Conservation (phyloP, 2,797 vertebrate genomes). For the Cygnus olor region DNA sequence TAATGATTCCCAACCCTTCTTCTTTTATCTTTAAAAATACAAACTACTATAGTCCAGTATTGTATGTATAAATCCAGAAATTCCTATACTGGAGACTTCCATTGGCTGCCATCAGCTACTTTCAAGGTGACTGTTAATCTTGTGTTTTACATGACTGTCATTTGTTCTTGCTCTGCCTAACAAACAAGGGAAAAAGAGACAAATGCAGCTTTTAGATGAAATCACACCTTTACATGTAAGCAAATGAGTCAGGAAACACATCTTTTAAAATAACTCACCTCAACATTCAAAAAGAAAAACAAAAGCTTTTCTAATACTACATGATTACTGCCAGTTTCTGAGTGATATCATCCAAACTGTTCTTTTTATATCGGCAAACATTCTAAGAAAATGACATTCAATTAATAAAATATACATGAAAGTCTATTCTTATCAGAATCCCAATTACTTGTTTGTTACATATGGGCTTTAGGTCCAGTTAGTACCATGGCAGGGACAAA, state of each 20-base stretch:
- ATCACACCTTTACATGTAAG: not conserved
- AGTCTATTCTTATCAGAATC: not conserved
- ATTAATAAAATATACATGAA: not conserved
- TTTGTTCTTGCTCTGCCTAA: not conserved
- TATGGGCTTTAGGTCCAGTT: not conserved
- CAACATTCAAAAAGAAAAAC: not conserved
- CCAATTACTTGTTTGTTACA: not conserved
- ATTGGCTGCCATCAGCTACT: not conserved
- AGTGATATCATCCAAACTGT: not conserved
- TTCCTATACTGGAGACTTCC: not conserved
- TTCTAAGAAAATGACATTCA: not conserved
- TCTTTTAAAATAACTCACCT: not conserved
- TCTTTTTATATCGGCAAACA: not conserved
- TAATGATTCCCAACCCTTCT: not conserved
- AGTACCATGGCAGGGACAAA: not conserved
- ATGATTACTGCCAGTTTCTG: not conserved
- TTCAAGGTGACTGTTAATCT: not conserved
- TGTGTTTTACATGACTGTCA: not conserved
- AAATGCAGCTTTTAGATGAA: not conserved
- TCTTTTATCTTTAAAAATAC: not conserved
- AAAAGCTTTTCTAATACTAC: not conserved
- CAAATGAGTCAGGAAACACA: not conserved
- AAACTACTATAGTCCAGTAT: not conserved
- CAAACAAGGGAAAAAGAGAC: not conserved
- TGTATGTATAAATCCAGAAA: not conserved